Evolutionary conservation across 1,140 invertebrate genomes (phyloP), one percentile per base, ranked within the genome.

Genomic region (Goniozus legneri): DNA sequence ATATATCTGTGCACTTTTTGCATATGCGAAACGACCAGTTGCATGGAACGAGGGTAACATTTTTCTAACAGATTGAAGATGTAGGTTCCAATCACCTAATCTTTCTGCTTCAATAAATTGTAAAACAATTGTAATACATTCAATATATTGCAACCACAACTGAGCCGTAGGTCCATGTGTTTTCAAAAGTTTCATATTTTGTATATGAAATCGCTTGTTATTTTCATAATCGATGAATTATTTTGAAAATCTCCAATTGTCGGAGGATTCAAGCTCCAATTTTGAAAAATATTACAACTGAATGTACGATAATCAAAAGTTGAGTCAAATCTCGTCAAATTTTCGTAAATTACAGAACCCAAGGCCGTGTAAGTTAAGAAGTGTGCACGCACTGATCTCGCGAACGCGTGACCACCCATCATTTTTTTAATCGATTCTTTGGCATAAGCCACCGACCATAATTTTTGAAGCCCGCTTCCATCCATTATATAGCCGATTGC

Each of bases 121-220:
- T 18, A 6, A 6, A 15, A 19, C n/a, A 6, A 36, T 6, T 3
- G 35, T 36, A 36, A 36, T 36, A 6, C 13, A 8, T 8, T 33
- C 3, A 33, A 33, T 6, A 47, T 57, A 57, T 15, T 47, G 50
- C 1, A 55, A 10, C 30, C 50, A 56, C 15, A 50, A 34, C 40
- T 51, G 43, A 48, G 67, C 61, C 20, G 70, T 77, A 2, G 53
- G 60, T 47, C 66, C 67, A 38, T 13, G 24, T 39, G 36, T 30
- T 20, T 30, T 32, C n/a, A 37, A 4, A 16, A 14, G 18, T 24
- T n/a, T 6, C 13, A 13, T 1, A 8, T 7, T 8, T 4, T n/a
- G 4, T 33, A 8, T 4, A 13, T n/a, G 13, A 33, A 33, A 1
- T 8, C 24, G 24, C 10, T 27, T 27, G 24, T 42, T 15, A 1